Evolutionary conservation across 2,113 vertebrate species (phyloP).

Genomic region (Crotalus tigris): DNA sequence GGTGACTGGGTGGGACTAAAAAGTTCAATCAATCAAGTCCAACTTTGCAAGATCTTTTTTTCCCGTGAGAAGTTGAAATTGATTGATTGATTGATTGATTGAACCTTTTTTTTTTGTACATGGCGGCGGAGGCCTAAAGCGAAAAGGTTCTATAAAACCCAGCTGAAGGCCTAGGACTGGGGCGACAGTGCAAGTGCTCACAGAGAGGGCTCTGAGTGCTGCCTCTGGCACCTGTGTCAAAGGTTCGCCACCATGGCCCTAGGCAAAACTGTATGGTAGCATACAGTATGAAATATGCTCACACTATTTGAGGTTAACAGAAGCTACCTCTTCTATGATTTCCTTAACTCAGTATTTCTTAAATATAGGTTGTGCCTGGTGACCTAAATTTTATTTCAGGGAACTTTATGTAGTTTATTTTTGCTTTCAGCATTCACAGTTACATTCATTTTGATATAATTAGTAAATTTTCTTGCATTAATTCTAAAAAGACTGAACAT

Average conservation of each 20-base stretch:
- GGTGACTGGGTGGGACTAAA: too few relatives aligned
- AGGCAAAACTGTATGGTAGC: background rate
- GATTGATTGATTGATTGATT: too few relatives aligned
- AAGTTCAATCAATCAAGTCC: too few relatives aligned
- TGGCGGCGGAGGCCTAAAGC: too few relatives aligned
- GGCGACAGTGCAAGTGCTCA: too few relatives aligned
- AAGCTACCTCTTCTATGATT: background rate
- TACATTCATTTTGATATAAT: background rate
- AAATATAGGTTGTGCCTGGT: background rate
- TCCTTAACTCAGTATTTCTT: background rate
- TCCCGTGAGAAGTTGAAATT: too few relatives aligned
- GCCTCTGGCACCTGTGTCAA: too few relatives aligned
- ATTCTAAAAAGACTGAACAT: background rate
- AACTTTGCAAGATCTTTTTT: too few relatives aligned
- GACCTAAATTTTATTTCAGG: background rate
- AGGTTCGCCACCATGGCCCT: background rate
- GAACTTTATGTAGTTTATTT: background rate
- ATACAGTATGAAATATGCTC: background rate
- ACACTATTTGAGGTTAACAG: background rate
- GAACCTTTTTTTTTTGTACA: too few relatives aligned
- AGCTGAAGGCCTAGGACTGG: too few relatives aligned
- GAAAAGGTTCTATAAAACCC: too few relatives aligned
- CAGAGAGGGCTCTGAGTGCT: too few relatives aligned
- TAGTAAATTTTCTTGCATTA: background rate
- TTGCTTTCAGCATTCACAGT: background rate